Evolutionary conservation across 2,797 vertebrate genomes (phyloP), one percentile per base, ranked within the genome.

Genomic region (Eutrigla gurnardus): DNA sequence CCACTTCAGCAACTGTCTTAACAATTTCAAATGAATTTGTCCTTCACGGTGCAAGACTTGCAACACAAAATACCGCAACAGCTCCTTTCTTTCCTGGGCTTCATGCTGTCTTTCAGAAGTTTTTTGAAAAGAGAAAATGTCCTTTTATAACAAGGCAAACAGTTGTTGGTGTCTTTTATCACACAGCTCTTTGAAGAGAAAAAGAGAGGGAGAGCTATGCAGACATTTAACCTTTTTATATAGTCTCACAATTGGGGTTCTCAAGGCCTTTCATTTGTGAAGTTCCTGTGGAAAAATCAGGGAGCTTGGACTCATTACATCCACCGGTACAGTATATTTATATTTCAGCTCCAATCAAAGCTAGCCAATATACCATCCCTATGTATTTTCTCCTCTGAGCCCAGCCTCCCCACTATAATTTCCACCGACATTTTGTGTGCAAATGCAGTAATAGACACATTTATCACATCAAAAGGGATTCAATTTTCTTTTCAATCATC

Each of bases 401-500:
- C 94, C 94, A 95, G 94, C 94, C 94, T 96, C 95, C 88, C 96
- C 96, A 94, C 96, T 96, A 96, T 97, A 96, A 97, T 98, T 98
- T 98, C 94, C 96, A 96, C 93, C 92, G 95, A 96, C 96, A 97
- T 96, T 97, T 97, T 97, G 96, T 97, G 96, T 97, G 96, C 96
- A 97, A 96, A 98, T 95, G 95, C 94, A 94, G 96, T 97, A 97
- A 97, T 97, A 96, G 97, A 97, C 94, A 96, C 95, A 97, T 98
- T 98, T 96, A 97, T 96, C 97, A 97, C 96, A 97, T 98, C 96
- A 96, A 96, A 97, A 95, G 95, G 94, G 96, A 96, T 96, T 97
- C 96, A 96, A 97, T 98, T 97, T 97, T 97, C 97, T 96, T 97
- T 97, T 98, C 97, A 98, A 97, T 98, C 97, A 96, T 93, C 94